Evolutionary conservation across 2,113 vertebrate genomes (phyloP).

Genomic region (Apteryx mantelli): DNA sequence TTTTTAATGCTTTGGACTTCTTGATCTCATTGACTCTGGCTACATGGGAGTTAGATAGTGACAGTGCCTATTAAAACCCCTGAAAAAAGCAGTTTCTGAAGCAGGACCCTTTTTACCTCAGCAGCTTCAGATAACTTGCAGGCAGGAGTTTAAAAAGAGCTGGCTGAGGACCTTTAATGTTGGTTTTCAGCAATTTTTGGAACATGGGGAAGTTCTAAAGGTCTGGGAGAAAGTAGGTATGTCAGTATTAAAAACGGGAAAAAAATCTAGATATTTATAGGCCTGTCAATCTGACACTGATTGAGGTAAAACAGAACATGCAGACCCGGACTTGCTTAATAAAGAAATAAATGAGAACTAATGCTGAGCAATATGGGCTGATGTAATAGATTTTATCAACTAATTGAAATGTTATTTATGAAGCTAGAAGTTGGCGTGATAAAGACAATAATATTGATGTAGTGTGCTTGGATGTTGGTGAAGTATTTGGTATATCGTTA

Average conservation of each 20-base stretch:
- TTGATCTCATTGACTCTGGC: not conserved
- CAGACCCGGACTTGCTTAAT: not conserved
- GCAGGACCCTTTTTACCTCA: not conserved
- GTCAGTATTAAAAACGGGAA: not conserved
- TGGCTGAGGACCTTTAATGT: not conserved
- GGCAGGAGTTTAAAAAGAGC: not conserved
- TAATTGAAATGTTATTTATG: conserved; percentile 61
- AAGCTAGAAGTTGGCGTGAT: conserved; percentile 38
- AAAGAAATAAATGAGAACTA: conserved; percentile 47
- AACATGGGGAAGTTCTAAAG: not conserved
- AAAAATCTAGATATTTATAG: not conserved
- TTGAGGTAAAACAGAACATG: not conserved
- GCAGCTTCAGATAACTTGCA: not conserved
- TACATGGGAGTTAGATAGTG: not conserved
- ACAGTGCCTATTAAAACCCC: not conserved
- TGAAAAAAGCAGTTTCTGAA: not conserved
- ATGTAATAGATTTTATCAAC: conserved; percentile 48
- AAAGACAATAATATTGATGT: not conserved
- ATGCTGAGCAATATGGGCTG: conserved; percentile 11
- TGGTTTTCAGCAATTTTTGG: rapidly evolving
- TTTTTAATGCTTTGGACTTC: not conserved
- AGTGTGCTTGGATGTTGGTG: not conserved
- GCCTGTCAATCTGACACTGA: not conserved
- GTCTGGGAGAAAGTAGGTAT: not conserved
- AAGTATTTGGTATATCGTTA: conserved; percentile 15